phyloP scores from a whole-genome alignment of 2,113 vertebrate genomes.

The Lontra canadensis region DNA sequence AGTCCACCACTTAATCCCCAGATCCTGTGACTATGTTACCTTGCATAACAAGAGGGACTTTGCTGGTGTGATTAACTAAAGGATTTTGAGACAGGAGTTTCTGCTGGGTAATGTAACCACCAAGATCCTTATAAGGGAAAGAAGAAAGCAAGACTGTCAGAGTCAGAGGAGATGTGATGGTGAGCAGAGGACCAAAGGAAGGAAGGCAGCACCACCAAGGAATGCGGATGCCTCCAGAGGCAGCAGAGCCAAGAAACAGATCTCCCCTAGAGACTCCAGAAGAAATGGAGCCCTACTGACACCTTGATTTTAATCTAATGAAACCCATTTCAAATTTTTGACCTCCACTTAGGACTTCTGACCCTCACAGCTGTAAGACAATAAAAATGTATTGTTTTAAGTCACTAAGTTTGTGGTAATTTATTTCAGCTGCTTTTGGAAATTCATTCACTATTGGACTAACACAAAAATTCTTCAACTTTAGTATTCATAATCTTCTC shows the following conservation, averaged over 20 bases:
- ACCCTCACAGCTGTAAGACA: background rate
- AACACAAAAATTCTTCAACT: background rate
- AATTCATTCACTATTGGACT: background rate
- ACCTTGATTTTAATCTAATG: background rate
- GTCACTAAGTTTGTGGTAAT: background rate
- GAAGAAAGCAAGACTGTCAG: background rate
- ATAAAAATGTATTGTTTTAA: background rate
- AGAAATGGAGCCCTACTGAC: background rate
- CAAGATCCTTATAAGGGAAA: background rate
- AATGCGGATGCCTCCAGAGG: background rate
- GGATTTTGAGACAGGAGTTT: background rate
- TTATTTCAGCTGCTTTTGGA: background rate
- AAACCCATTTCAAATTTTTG: background rate
- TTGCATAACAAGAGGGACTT: background rate
- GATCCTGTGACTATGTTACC: background rate
- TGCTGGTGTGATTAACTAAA: background rate
- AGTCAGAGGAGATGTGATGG: background rate
- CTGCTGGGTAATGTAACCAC: background rate
- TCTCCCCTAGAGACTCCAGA: background rate
- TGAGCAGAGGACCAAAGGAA: too few species aligned
- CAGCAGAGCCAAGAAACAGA: background rate
- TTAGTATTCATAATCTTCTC: background rate
- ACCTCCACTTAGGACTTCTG: background rate
- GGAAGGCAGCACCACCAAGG: accelerated
- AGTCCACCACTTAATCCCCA: background rate